Evolutionary conservation across 2,113 vertebrate genomes (phyloP).

Genomic region (Neopipo cinnamomea): DNA sequence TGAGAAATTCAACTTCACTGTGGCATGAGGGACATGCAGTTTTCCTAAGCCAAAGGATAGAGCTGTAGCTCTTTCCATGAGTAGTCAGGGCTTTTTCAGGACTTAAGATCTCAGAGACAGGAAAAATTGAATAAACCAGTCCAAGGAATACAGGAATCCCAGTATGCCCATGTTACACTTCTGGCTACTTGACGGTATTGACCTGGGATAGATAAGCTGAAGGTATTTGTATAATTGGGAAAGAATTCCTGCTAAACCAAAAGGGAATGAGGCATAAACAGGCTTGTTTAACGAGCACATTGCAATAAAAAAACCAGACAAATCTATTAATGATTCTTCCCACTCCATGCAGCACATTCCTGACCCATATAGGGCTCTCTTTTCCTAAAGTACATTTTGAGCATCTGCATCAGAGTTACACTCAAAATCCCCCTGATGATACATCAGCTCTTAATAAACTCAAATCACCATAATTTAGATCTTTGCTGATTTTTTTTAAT

Average conservation of each 20-base stretch:
- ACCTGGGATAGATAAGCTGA: not conserved
- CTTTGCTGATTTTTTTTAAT: not conserved
- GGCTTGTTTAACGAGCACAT: not conserved
- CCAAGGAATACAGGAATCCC: not conserved
- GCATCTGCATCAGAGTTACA: not conserved
- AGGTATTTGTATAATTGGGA: not conserved
- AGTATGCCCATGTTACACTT: not conserved
- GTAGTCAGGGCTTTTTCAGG: constrained; percentile 18
- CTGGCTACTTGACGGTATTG: not conserved
- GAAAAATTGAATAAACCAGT: not conserved
- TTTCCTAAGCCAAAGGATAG: constrained; percentile 29
- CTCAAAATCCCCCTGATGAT: not conserved
- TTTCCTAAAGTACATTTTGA: not conserved
- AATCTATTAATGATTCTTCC: not conserved
- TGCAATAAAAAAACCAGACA: not conserved
- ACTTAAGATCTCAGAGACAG: not conserved
- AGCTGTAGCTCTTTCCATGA: constrained; percentile 15
- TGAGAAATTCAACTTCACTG: constrained; percentile 65
- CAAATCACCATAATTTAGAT: not conserved
- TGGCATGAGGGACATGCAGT: constrained; percentile 1
- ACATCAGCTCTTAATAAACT: not conserved
- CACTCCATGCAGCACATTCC: not conserved
- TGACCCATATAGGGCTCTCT: not conserved
- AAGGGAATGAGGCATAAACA: not conserved
- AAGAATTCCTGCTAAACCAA: not conserved